Base-by-base conservation (phyloP, 1,140 invertebrate genomes). In the Eupeodes corollae region DNA sequence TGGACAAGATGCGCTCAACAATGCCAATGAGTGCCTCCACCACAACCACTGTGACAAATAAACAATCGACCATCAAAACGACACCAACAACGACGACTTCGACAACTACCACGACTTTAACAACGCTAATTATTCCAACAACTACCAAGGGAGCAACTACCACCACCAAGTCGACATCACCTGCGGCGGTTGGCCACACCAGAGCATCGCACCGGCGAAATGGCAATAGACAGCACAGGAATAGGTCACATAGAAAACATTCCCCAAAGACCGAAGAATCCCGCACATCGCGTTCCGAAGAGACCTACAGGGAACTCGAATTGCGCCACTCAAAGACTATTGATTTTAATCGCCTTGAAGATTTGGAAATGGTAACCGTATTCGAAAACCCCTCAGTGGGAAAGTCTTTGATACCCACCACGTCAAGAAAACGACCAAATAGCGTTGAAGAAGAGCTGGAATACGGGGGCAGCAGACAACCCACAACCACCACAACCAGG, bases 171-270 rank as follows among this genome's bases (percentile, higher is more conserved):
- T 52, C 6, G 54, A 54, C 21, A 52, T 53, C 30, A 45, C 19
- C 41, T 42, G n/a, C 53, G 56, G n/a, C 52, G 48, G 16, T 40
- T 55, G 57, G 10, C 62, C 65, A 35, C 59, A 65, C 16, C 54
- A 35, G 33, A 15, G 33, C n/a, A 35, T 15, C 13, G 42, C 37
- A 32, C 12, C 10, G 42, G 18, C 37, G 31, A 33, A n/a, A 11
- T 30, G 35, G 31, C 13, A 21, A 15, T 18, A 13, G 26, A 32
- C n/a, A 12, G 32, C 15, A 11, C 35, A 40, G 21, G 13, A 30
- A 15, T 31, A n/a, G 35, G 48, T 14, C 11, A 31, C 30, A 6
- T 19, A 13, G 40, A 21, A 42, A 44, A 44, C 21, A 26, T 10
- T 18, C 19, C 13, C 6, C 18, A 30, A 13, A 26, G 42, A 31